Conservation (phyloP, 1,140 invertebrate species). For the Alviniconcha marisindica region DNA sequence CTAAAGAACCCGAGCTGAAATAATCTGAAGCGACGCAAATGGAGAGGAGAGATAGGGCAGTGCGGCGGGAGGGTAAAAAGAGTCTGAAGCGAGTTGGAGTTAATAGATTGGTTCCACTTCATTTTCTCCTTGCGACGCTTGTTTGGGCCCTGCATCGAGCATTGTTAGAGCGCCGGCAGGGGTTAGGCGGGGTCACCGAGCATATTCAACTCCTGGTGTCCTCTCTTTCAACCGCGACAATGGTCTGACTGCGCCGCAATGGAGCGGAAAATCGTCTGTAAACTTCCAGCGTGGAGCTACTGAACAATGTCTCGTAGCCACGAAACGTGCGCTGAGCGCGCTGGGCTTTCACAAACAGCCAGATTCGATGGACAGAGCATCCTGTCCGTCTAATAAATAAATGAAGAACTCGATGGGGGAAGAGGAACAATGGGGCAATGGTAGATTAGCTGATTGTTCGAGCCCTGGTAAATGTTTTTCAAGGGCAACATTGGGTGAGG, state of each 20-base stretch:
- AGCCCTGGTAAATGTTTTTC: too few relatives aligned
- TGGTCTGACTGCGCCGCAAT: background rate
- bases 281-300: background rate
- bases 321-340: too few relatives aligned
- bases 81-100: background rate
- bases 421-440: too few relatives aligned
- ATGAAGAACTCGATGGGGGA: too few relatives aligned
- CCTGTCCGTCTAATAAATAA: too few relatives aligned
- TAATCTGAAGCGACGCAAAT: background rate
- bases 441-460: too few relatives aligned
- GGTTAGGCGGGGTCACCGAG: background rate
- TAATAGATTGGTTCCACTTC: conserved; percentile 20
- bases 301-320: too few relatives aligned
- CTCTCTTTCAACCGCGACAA: background rate
- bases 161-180: conserved; percentile 8
- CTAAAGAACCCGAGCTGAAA: background rate
- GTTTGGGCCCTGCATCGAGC: conserved; percentile 2
- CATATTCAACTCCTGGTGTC: background rate
- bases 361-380: too few relatives aligned
- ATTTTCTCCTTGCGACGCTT: background rate
- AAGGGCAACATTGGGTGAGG: too few relatives aligned
- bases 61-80: background rate
- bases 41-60: background rate
- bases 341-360: too few relatives aligned
- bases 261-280: conserved; percentile 1